Conservation (phyloP, 2,797 vertebrate genomes). For the Lepus oiostolus region DNA sequence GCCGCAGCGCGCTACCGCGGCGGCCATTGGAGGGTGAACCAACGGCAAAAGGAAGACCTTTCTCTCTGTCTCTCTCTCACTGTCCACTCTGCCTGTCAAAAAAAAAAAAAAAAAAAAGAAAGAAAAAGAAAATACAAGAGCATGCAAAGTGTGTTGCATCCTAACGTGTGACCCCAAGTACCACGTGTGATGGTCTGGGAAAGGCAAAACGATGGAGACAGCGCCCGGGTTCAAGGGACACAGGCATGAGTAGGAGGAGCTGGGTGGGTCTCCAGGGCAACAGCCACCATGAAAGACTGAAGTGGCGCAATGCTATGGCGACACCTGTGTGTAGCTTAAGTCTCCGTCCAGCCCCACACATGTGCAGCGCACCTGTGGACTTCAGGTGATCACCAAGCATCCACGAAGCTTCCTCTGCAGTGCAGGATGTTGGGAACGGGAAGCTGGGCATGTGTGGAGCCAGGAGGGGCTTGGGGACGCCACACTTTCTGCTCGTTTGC, state of each 20-base stretch:
- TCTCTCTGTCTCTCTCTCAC: too few species aligned
- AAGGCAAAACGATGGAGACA: neutral
- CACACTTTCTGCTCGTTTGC: neutral
- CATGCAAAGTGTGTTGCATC: neutral
- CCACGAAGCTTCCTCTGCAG: neutral
- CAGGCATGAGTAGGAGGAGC: neutral
- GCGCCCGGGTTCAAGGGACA: too few species aligned
- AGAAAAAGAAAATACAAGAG: conserved; percentile 1
- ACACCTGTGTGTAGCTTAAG: too few species aligned
- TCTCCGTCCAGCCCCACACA: too few species aligned
- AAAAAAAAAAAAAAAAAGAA: too few species aligned
- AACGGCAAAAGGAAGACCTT: too few species aligned
- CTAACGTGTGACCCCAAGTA: too few species aligned
- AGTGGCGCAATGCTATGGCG: too few species aligned
- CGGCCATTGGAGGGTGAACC: too few species aligned
- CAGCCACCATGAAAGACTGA: neutral
- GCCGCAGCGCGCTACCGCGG: too few species aligned
- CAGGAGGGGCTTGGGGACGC: neutral
- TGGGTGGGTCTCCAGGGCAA: neutral
- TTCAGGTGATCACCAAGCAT: neutral
- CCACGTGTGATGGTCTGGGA: neutral
- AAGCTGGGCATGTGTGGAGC: neutral
- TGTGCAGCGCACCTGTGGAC: neutral
- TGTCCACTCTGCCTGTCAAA: too few species aligned
- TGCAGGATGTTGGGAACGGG: neutral